Evolutionary conservation across 1,140 invertebrate genomes (phyloP).

Genomic region (Pseudobourletiella spinata): DNA sequence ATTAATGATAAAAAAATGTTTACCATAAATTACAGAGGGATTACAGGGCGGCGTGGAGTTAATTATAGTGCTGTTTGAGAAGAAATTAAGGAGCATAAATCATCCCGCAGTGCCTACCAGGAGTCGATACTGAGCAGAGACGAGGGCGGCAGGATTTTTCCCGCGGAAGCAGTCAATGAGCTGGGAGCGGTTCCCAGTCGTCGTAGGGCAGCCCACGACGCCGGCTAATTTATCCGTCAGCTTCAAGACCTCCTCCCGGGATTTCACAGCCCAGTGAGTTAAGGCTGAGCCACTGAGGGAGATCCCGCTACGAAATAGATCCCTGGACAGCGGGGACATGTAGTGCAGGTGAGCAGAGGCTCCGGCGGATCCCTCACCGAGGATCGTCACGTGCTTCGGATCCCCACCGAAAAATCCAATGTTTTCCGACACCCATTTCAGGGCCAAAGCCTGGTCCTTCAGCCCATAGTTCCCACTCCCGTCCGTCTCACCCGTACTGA

Average conservation of each 20-base stretch:
- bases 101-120: too few relatives aligned
- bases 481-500: conserved; percentile 15
- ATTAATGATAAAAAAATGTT: not conserved
- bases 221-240: conserved; percentile 11
- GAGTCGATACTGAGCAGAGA: conserved; percentile 9
- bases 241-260: not conserved
- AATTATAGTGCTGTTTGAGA: too few relatives aligned
- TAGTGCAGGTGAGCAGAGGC: conserved; percentile 84
- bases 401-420: conserved; percentile 64
- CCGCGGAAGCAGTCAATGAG: conserved; percentile 10
- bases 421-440: conserved; percentile 19
- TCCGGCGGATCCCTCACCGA: conserved; percentile 90
- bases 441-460: conserved; percentile 16
- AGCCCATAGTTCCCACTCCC: conserved; percentile 22
- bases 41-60: too few relatives aligned
- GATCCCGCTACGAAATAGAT: conserved; percentile 9
- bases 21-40: not conserved
- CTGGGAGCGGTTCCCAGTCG: not conserved
- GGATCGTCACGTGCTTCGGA: conserved; percentile 71
- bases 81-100: too few relatives aligned
- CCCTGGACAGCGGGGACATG: conserved; percentile 51
- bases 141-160: conserved; percentile 17
- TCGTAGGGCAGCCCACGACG: conserved; percentile 5
- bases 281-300: conserved; percentile 15
- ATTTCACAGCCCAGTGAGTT: conserved; percentile 17